Base-by-base conservation (phyloP, 2,888 invertebrate species). In the Polydrusus pterygomalis region DNA sequence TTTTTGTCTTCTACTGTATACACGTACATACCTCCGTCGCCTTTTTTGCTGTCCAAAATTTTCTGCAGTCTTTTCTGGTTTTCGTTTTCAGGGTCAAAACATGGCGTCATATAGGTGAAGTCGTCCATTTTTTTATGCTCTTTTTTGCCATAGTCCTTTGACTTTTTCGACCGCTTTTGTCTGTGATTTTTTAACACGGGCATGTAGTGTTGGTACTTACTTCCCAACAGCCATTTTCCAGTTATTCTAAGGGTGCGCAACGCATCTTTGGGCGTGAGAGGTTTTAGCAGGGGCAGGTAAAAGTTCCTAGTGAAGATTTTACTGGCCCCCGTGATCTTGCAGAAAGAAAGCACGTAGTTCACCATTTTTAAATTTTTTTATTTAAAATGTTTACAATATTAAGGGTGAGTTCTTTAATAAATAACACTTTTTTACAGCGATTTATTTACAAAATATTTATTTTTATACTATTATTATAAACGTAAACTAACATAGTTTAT, bases 311-410 rank as follows among this genome's bases (percentile, higher is more conserved):
- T 94, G 84, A 95, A 91, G 83, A 94, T 94, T 81, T 93, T 91
- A 87, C 94, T 94, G 85, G 92, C 93, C 80, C 94, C 95, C 75
- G 95, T 95, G 81, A 95, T 95, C 87, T 94, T 92, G 88, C 95
- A 95, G 87, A 92, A 95, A 82, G 87, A 87, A 73, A 88, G 79
- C 79, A 87, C 86, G 82, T 87, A 88, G 81, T 87, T 87, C 83
- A 88, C 87, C 85, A 85, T 85, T 75, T 68, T 71, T 70, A 56
- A 58, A 60, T 34, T 30, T 67, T 68, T 74, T 74, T 68, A 74
- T 68, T 74, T 74, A 49, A 68, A 49, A 72, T 54, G 34, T 68
- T 67, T 47, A 30, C 34, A 30, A 71, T 71, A 34, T 34, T 63
- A 30, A 49, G 34, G 51, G 47, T 64, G 56, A n/a, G n/a, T n/a